Base-by-base conservation (phyloP, 2,888 invertebrate genomes). In the Caenorhabditis sp. region DNA sequence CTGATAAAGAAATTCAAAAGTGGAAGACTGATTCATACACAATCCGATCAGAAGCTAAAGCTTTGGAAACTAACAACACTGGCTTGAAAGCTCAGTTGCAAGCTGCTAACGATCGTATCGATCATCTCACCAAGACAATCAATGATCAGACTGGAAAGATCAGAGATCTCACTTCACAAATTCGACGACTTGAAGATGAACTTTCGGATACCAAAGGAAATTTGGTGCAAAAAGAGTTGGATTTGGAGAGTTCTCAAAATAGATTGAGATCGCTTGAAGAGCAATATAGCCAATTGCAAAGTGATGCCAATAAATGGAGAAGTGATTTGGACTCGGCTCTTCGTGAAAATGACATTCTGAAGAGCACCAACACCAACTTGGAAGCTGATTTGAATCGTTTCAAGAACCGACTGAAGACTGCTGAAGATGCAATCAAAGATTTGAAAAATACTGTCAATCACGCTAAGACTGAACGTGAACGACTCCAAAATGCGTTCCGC, bases 1-100 rank as follows among this genome's bases (percentile, higher is more conserved):
- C 81, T 2, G 86, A 86, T 36, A 85, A 85, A 79, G 86, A 86
- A 72, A 80, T 86, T 23, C 86, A 86, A 77, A 87, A 84, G 63
- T 86, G 86, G 85, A 86, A 86, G 74, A 82, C 79, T 17, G 86
- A 86, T 51, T 76, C 84, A 1, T 87, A 82, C 74, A 78, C 84
- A 6, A 81, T 78, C 14, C 77, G 85, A 4, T 84, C 86, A 5
- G 86, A 87, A 61, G 74, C 81, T 14, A 86, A 85, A 63, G 80
- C 85, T 12, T 63, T 87, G 6, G 86, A 86, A 61, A 82, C 86
- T 4, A 77, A 79, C 27, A 79, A 84, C 58, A 77, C 80, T 27
- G 84, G 81, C 8, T 69, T 87, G 55, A 87, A 85, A 69, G 83
- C 83, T 17, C 86, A 86, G 58, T 62, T 87, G 53, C 77, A 81